Evolutionary conservation across 2,888 invertebrate genomes (phyloP).

Genomic region (Pomacea canaliculata): DNA sequence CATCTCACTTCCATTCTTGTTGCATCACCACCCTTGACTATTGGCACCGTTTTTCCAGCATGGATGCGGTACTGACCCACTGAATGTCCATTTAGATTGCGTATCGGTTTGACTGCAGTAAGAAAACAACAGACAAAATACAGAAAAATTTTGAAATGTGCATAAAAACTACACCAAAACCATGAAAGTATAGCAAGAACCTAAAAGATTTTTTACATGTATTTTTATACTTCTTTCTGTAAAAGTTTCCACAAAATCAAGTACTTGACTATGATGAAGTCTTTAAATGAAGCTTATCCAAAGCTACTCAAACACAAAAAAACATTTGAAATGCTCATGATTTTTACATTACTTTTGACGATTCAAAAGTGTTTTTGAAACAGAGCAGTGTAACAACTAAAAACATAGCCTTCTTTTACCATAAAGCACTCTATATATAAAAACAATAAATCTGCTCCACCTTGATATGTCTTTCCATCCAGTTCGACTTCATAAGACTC

Average conservation of each 20-base stretch:
- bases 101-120: constrained; percentile 85
- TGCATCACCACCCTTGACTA: constrained; percentile 98
- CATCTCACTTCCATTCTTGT: constrained; percentile 87
- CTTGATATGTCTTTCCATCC: constrained; percentile 94
- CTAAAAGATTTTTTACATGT: neutral
- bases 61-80: constrained; percentile 93
- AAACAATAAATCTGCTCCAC: constrained; percentile 36
- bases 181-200: neutral
- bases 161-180: neutral
- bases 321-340: too few relatives aligned
- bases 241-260: too few relatives aligned
- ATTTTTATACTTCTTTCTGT: neutral
- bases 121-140: neutral
- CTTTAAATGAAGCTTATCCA: too few relatives aligned
- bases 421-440: too few relatives aligned
- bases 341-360: too few relatives aligned
- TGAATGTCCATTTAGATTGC: constrained; percentile 99
- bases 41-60: constrained; percentile 98
- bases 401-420: too few relatives aligned
- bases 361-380: too few relatives aligned
- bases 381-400: too few relatives aligned
- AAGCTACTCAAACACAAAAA: too few relatives aligned
- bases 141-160: neutral
- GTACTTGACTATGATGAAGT: too few relatives aligned
- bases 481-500: constrained; percentile 98